A percentile compares a stretch with the other conserved stretches of the same genome.
phyloP scores from a whole-genome alignment of 2,888 invertebrate species.

The Morpho helenor region DNA sequence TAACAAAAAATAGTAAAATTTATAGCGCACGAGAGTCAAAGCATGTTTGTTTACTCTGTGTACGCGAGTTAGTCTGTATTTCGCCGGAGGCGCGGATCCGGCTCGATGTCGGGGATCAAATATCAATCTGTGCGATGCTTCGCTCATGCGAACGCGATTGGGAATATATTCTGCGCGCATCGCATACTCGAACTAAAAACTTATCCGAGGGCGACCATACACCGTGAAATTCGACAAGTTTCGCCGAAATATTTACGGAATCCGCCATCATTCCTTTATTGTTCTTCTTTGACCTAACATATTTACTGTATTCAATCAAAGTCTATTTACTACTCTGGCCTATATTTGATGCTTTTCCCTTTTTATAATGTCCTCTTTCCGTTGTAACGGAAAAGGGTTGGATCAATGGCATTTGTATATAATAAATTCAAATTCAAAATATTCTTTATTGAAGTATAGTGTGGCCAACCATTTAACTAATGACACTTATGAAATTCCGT shows the following conservation, averaged over 20 bases:
- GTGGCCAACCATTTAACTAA: too few relatives aligned
- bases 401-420: too few relatives aligned
- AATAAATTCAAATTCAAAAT: too few relatives aligned
- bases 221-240: constrained; percentile 25
- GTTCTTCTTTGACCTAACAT: too few relatives aligned
- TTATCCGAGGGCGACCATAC: constrained; percentile 22
- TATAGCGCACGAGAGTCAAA: not conserved
- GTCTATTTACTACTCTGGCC: too few relatives aligned
- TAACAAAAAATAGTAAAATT: too few relatives aligned
- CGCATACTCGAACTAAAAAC: constrained; percentile 30
- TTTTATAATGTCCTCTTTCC: too few relatives aligned
- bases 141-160: constrained; percentile 44
- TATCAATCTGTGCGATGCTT: constrained; percentile 64
- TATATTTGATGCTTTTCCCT: too few relatives aligned
- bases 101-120: constrained; percentile 62
- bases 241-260: constrained; percentile 7
- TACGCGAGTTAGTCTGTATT: constrained; percentile 33
- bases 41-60: not conserved
- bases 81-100: constrained; percentile 33
- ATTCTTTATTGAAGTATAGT: too few relatives aligned
- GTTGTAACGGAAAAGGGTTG: too few relatives aligned
- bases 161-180: constrained; percentile 33
- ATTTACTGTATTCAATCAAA: too few relatives aligned
- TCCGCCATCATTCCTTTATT: not conserved
- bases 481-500: too few relatives aligned